phyloP scores from a whole-genome alignment of 2,797 vertebrate genomes.

The Oreonectes daqikongensis region DNA sequence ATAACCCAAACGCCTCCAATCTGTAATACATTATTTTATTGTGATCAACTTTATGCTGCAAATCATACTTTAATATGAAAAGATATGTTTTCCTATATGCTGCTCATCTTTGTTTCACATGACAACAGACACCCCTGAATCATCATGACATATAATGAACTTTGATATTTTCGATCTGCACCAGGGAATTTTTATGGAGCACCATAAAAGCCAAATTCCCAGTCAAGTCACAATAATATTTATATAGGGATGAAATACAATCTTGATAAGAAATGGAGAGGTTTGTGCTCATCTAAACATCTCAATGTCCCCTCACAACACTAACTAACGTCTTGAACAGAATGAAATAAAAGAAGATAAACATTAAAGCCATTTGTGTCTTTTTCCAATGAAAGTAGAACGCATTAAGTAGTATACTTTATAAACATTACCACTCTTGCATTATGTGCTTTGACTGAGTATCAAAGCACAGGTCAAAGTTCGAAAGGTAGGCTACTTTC shows the following conservation, averaged over 20 bases:
- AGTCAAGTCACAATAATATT: slow-evolving; percentile 18
- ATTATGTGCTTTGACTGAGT: slow-evolving; percentile 20
- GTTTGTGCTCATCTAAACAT: not conserved
- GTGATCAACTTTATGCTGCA: not conserved
- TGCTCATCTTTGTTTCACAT: not conserved
- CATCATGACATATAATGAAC: slow-evolving; percentile 37
- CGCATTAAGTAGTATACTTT: slow-evolving; percentile 35
- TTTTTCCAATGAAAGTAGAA: not conserved
- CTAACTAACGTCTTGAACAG: no score
- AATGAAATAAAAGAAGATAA: not conserved
- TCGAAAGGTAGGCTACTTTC: not conserved
- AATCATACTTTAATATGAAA: not conserved
- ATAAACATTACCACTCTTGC: slow-evolving; percentile 21
- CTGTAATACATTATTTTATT: not conserved
- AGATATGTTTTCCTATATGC: not conserved
- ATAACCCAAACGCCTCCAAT: not conserved
- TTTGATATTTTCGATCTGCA: slow-evolving; percentile 49
- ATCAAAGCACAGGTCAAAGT: slow-evolving; percentile 46
- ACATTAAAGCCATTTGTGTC: not conserved
- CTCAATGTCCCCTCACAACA: not conserved
- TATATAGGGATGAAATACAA: slow-evolving; percentile 26
- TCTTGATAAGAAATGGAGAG: not conserved
- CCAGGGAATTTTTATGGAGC: slow-evolving; percentile 37
- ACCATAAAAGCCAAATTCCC: slow-evolving; percentile 37
- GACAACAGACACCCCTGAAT: slow-evolving; percentile 29